phyloP scores from a whole-genome alignment of 2,888 invertebrate genomes.

The Strigamia crassipes region DNA sequence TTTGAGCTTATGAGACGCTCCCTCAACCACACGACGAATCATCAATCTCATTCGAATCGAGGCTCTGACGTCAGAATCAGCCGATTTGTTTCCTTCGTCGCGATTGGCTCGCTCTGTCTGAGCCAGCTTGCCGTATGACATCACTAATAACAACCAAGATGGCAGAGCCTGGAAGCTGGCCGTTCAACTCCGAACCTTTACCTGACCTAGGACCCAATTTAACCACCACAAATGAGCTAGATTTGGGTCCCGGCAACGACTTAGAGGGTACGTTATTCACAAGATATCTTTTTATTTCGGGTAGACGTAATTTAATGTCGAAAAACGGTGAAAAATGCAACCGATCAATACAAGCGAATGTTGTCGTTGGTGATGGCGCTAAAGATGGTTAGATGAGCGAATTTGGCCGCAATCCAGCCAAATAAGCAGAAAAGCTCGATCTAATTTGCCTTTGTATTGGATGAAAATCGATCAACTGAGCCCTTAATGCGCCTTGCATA shows the following conservation, averaged over 20 bases:
- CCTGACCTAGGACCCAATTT: conserved; percentile 49
- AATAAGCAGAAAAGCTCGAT: background rate
- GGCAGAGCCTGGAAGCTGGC: conserved; percentile 49
- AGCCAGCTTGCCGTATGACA: conserved; percentile 1
- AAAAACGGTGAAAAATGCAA: background rate
- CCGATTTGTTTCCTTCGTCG: conserved; percentile 3
- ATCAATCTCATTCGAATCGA: background rate
- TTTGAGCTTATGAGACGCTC: too few relatives aligned
- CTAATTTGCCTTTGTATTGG: background rate
- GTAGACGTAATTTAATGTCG: background rate
- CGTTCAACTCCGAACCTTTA: conserved; percentile 48
- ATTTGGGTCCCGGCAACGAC: conserved; percentile 47
- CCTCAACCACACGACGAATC: too few relatives aligned
- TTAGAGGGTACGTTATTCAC: conserved; percentile 49
- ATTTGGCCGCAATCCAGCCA: background rate
- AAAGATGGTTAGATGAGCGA: background rate
- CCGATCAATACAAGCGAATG: conserved; percentile 2
- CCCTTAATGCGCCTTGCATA: too few relatives aligned
- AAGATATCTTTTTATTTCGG: background rate
- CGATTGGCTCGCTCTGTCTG: background rate
- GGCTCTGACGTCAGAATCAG: conserved; percentile 16
- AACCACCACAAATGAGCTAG: conserved; percentile 47
- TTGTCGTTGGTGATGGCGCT: background rate
- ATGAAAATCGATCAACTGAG: background rate
- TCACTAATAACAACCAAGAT: conserved; percentile 45